These are phyloP conservation scores for Aplysia californica DNA, from an alignment of 1,140 invertebrate genomes.

Conservation along the genomic window DNA sequence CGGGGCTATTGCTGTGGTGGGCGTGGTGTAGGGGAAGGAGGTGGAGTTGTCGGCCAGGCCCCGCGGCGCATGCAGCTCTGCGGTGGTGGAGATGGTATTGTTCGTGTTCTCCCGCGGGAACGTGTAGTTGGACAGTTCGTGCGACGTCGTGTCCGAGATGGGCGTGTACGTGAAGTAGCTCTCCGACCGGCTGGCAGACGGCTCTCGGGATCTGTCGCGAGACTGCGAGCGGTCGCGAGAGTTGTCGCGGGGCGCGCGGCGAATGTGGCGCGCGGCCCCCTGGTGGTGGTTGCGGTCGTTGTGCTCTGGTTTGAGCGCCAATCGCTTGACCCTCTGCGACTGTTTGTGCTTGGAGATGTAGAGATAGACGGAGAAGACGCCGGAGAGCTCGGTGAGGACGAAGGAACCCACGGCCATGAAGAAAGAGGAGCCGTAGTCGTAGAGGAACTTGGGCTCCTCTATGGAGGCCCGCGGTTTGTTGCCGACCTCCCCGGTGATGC, in stretches of 20 bases:
- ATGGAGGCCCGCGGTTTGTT: slow-evolving; percentile 59
- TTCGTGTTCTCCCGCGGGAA: slow-evolving; percentile 59
- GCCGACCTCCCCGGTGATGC: slow-evolving; percentile 66
- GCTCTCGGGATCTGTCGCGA: slow-evolving; percentile 59
- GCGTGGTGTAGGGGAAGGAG: not conserved
- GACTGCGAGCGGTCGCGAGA: slow-evolving; percentile 55
- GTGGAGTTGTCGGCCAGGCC: slow-evolving; percentile 17
- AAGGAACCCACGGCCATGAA: slow-evolving; percentile 66
- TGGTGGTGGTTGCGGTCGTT: slow-evolving; percentile 38
- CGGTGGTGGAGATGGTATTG: slow-evolving; percentile 64
- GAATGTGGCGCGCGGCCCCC: slow-evolving; percentile 7
- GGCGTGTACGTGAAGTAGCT: slow-evolving; percentile 67
- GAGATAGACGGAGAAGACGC: slow-evolving; percentile 66
- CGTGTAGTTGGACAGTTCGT: slow-evolving; percentile 64
- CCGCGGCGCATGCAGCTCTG: slow-evolving; percentile 55
- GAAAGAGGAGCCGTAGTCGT: slow-evolving; percentile 65
- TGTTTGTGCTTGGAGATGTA: slow-evolving; percentile 66
- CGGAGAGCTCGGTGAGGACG: slow-evolving; percentile 62
- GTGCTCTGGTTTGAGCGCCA: slow-evolving; percentile 48
- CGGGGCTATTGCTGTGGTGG: not conserved
- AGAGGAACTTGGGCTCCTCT: slow-evolving; percentile 58
- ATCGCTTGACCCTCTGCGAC: slow-evolving; percentile 60
- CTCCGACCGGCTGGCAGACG: slow-evolving; percentile 60
- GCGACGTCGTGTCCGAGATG: slow-evolving; percentile 61
- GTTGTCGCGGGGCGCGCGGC: slow-evolving; percentile 36